Evolutionary conservation across 2,797 vertebrate genomes (phyloP), one percentile per base, ranked within the genome.

Genomic region (Malurus splendens): DNA sequence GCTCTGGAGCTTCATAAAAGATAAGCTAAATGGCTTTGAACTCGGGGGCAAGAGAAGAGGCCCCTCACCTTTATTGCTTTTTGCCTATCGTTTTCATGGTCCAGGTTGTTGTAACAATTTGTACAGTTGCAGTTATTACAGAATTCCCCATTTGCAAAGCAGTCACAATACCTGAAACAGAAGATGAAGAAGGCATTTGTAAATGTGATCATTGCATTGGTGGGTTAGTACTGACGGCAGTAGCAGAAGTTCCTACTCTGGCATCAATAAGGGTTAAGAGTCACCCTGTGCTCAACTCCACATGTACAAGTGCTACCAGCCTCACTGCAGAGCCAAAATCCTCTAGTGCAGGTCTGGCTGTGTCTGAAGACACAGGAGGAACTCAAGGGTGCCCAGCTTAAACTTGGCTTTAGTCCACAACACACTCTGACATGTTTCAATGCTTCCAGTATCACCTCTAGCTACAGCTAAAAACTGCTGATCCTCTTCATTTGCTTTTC

Each of bases 61-160:
- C 39, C 59, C 38, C 96, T 97, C 90, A 99, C 99, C 98, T 99
- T 99, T 92, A 99, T 99, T 82, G 99, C 99, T 97, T 99, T 99
- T 84, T 98, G 98, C 52, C 99, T 98, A 47, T 99, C 99, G 0
- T 99, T 98, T 96, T 99, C 99, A 57, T 99, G 99, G 90, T 99
- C 99, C 92, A 99, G 97, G 96, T 99, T 99, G 94, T 99, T 99
- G 57, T 99, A 99, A 95, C 99, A 99, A 95, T 99, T 99, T 71
- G 99, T 99, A 95, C 99, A 99, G 96, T 99, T 99, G 93, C 99
- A 99, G 95, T 98, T 99, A 95, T 98, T 99, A 95, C 99, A 99
- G 96, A 99, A 99, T 96, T 99, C 99, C 54, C 99, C 99, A 0
- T 99, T 99, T 57, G 99, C 99, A 97, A 99, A 99, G 93, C 99